Evolutionary conservation across 2,888 invertebrate species (phyloP).

Genomic region (Mimas tiliae): DNA sequence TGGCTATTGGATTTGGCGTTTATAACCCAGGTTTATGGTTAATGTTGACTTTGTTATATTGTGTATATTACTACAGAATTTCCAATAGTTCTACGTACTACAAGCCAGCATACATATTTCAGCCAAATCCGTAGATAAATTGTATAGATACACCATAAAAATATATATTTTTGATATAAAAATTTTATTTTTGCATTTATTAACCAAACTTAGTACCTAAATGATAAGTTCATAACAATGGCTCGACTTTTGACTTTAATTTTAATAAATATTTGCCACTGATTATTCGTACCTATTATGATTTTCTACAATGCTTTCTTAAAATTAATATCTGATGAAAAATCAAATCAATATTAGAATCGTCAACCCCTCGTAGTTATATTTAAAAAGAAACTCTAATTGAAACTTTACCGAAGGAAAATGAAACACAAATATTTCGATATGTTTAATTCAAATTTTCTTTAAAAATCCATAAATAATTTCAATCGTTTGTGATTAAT

Average conservation of each 20-base stretch:
- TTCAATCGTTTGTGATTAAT: not conserved
- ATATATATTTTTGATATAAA: too few relatives aligned
- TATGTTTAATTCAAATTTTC: slow-evolving; percentile 16
- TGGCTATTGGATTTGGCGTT: too few relatives aligned
- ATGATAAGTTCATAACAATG: not conserved
- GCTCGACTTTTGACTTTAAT: not conserved
- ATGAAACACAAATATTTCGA: slow-evolving; percentile 19
- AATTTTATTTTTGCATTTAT: too few relatives aligned
- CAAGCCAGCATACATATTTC: too few relatives aligned
- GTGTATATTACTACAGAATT: too few relatives aligned
- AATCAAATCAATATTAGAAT: not conserved
- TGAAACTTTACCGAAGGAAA: not conserved
- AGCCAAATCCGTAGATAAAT: too few relatives aligned
- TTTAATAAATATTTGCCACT: not conserved
- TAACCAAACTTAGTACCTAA: too few relatives aligned
- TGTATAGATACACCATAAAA: too few relatives aligned
- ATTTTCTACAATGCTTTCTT: not conserved
- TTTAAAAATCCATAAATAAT: not conserved
- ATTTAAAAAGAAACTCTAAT: not conserved
- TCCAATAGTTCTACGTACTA: too few relatives aligned
- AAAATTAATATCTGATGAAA: not conserved
- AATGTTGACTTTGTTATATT: too few relatives aligned
- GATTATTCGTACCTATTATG: not conserved
- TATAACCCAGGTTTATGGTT: too few relatives aligned
- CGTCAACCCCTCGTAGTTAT: not conserved